A percentile compares a stretch with the other conserved stretches of the same genome.
Conservation (phyloP, 1,140 invertebrate species). For the Hypothenemus hampei region DNA sequence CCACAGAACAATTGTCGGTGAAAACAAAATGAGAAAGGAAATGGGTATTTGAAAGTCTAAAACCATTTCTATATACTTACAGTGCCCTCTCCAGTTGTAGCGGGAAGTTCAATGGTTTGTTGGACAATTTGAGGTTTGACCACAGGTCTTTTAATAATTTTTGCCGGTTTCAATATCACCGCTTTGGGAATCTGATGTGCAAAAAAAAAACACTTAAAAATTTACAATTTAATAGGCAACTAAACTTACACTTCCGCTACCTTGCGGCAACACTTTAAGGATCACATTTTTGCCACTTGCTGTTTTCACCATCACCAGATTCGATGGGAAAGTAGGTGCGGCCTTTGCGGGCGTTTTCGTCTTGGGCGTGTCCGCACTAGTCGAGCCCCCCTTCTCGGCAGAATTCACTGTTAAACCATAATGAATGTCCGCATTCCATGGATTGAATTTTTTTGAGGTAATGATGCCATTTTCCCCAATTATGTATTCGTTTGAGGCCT, state of each 20-base stretch:
- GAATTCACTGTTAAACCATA: conserved; percentile 43
- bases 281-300: conserved; percentile 44
- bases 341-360: neutral
- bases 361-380: neutral
- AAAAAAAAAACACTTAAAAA: too few species aligned
- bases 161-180: conserved; percentile 34
- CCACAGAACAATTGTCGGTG: neutral
- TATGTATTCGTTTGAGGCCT: conserved; percentile 33
- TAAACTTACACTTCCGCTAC: conserved; percentile 27
- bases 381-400: conserved; percentile 37
- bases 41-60: too few species aligned
- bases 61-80: too few species aligned
- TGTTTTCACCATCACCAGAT: conserved; percentile 43
- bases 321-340: conserved; percentile 33
- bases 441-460: conserved; percentile 41
- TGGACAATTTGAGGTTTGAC: conserved; percentile 14
- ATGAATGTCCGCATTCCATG: conserved; percentile 45
- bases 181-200: conserved; percentile 35
- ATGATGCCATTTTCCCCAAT: conserved; percentile 33
- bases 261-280: conserved; percentile 43
- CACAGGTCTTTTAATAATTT: conserved; percentile 22
- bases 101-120: neutral
- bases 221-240: neutral
- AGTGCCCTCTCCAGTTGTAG: neutral
- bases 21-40: neutral